phyloP scores from a whole-genome alignment of 2,113 vertebrate species.

The Ancistrus triradiatus region DNA sequence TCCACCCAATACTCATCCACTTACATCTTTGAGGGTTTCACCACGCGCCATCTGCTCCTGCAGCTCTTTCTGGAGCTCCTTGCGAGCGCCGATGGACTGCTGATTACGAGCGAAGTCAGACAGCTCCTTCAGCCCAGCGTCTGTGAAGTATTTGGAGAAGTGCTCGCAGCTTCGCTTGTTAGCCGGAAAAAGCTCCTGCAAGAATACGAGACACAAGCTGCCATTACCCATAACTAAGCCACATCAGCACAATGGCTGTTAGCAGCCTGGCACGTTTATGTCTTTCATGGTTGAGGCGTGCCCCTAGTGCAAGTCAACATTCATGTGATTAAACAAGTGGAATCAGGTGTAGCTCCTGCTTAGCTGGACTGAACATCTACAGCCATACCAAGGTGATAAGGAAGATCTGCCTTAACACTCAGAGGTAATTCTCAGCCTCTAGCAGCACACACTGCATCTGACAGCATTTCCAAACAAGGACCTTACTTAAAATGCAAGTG shows the following conservation, averaged over 20 bases:
- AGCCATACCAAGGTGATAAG: no score
- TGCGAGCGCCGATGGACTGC: constrained; percentile 92
- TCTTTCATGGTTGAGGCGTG: no score
- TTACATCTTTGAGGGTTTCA: constrained; percentile 91
- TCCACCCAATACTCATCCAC: no score
- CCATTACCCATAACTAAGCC: no score
- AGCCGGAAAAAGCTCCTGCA: constrained; percentile 94
- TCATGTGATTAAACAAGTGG: no score
- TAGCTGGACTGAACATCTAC: no score
- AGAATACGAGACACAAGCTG: not conserved
- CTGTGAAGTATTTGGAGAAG: constrained; percentile 98
- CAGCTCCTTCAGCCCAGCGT: constrained; percentile 94
- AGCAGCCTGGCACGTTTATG: no score
- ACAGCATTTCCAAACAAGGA: not conserved
- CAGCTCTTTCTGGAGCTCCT: constrained; percentile 95
- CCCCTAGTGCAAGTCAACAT: no score
- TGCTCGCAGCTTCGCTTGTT: constrained; percentile 97
- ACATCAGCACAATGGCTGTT: no score
- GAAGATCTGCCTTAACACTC: no score
- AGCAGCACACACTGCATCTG: not conserved
- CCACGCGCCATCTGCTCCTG: constrained; percentile 92
- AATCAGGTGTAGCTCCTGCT: no score
- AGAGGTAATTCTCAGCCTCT: no score
- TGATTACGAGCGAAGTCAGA: constrained; percentile 95
- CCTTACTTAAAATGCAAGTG: not conserved